These are phyloP conservation scores for Asteroscopus sphinx DNA, from an alignment of 2,888 invertebrate species.

Conservation along the genomic window DNA sequence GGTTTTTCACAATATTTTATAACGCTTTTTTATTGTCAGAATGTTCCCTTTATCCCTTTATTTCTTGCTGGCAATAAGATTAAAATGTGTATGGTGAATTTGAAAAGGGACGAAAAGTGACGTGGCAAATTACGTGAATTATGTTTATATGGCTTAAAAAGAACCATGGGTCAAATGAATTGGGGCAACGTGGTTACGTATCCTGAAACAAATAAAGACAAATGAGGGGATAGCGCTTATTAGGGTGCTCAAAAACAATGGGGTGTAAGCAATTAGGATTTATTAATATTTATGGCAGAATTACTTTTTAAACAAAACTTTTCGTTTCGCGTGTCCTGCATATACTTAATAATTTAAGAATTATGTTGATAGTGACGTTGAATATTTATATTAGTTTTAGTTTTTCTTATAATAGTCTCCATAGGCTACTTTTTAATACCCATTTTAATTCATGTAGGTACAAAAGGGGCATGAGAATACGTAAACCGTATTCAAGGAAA, in stretches of 20 bases:
- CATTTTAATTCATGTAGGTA: no score
- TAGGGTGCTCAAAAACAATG: slow-evolving; percentile 31
- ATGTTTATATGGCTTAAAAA: slow-evolving; percentile 22
- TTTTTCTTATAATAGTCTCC: no score
- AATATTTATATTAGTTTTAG: no score
- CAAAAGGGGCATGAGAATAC: no score
- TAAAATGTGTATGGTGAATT: slow-evolving; percentile 21
- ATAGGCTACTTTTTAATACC: no score
- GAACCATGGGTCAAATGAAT: slow-evolving; percentile 14
- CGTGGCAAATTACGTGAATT: slow-evolving; percentile 14
- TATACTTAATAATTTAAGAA: no score
- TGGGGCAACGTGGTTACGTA: slow-evolving; percentile 8
- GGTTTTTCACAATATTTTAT: not conserved
- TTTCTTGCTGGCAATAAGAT: slow-evolving; percentile 5
- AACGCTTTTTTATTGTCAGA: no score
- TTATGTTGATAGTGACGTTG: no score
- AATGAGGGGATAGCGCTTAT: slow-evolving; percentile 16
- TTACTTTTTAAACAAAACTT: slow-evolving; percentile 6
- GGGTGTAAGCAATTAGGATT: slow-evolving; percentile 25
- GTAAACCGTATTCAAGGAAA: no score
- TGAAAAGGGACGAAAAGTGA: slow-evolving; percentile 29
- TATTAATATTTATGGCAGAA: slow-evolving; percentile 22
- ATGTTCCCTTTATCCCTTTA: slow-evolving; percentile 20
- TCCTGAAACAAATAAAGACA: slow-evolving; percentile 30
- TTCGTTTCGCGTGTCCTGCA: not conserved